Conservation (phyloP, 1,140 invertebrate genomes). For the Caenorhabditis brenneri region DNA sequence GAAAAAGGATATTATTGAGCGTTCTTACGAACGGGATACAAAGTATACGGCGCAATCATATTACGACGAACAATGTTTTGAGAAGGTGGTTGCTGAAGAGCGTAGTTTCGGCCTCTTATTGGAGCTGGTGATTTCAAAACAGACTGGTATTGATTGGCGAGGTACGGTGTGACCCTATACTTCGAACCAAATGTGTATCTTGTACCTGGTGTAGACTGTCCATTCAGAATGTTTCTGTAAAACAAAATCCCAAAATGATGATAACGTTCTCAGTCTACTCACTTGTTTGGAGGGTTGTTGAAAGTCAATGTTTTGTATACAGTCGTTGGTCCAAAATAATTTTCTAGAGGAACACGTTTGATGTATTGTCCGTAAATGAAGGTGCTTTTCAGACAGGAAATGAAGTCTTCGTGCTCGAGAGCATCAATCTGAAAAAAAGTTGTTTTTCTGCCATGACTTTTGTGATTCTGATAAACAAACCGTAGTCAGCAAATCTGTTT, state of each 20-base stretch:
- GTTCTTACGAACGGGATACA: neutral
- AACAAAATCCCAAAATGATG: no score
- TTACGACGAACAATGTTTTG: neutral
- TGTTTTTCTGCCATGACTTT: neutral
- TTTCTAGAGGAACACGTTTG: neutral
- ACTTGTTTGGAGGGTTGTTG: neutral
- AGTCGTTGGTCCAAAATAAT: neutral
- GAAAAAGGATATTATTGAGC: neutral
- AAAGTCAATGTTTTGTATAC: conserved; percentile 11
- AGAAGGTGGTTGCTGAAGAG: neutral
- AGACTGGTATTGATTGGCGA: neutral
- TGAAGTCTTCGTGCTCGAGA: neutral
- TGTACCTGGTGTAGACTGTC: no score
- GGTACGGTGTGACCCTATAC: neutral
- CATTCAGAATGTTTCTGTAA: neutral
- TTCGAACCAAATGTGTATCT: neutral
- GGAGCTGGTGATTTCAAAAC: neutral
- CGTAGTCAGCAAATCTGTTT: neutral
- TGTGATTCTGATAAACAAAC: neutral
- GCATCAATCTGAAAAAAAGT: neutral
- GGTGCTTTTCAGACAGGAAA: neutral
- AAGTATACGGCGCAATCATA: neutral
- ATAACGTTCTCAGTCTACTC: neutral
- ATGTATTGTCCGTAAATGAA: conserved; percentile 1
- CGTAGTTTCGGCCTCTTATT: neutral